Base-by-base conservation (phyloP, 2,888 invertebrate species). In the Drosophila nigricruria region DNA sequence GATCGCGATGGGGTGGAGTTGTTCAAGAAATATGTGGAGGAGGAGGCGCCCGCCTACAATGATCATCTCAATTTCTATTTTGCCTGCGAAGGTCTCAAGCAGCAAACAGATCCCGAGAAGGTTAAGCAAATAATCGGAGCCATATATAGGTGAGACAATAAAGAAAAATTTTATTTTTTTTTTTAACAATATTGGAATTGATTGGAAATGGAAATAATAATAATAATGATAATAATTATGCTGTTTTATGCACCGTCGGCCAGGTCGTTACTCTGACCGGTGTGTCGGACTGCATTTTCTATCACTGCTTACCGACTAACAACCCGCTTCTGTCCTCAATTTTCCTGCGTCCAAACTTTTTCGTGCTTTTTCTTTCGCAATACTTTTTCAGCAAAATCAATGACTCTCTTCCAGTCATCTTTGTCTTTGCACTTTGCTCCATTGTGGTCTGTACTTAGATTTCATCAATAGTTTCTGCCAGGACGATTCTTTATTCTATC, bases 51-150 rank as follows among this genome's bases (percentile, higher is more conserved):
- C 77, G 94, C 95, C 91, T 96, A 96, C 93, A 95, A 96, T 82
- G 96, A 96, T 93, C 95, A 96, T 61, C 95, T 97, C 90, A 96
- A 96, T 93, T 98, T 98, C 94, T 98, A 97, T 96, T 98, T 98
- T 94, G 98, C 98, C 58, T 97, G 97, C 93, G 96, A 97, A 92
- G 97, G 97, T 61, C 95, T 97, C 86, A 96, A 96, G 87, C 96
- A 96, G 92, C 96, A 97, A 93, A 93, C 93, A 81, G 96, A 96
- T 92, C 95, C 95, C 1, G 96, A 96, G 91, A 94, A 94, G 89
- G 94, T 95, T 62, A 94, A 94, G 84, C 95, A 95, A 91, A 95
- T 98, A 92, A 96, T 97, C 91, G 96, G 96, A 93, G 96, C 96
- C 90, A 96, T 97, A 92, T 96, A 96, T 94, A 96, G 96, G 96